Conservation (phyloP, 2,888 invertebrate species). For the Crossocerus cetratus region DNA sequence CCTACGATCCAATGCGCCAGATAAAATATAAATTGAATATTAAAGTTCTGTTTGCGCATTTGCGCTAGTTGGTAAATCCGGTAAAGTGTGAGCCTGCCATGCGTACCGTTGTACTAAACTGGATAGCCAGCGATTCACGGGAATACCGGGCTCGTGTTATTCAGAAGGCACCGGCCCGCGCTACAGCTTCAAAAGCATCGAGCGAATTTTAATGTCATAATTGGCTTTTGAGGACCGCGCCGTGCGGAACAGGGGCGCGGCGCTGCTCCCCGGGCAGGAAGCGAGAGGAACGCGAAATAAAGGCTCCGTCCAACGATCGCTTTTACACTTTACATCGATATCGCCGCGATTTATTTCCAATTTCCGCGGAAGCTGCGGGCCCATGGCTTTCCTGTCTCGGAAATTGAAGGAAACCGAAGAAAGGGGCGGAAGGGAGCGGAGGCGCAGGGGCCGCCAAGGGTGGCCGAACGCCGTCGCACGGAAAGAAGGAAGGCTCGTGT, state of each 20-base stretch:
- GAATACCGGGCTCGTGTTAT: too few species aligned
- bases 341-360: conserved; percentile 44
- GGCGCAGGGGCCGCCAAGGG: conserved; percentile 18
- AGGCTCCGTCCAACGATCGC: neutral
- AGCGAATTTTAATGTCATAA: neutral
- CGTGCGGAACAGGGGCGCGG: neutral
- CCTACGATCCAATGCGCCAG: too few species aligned
- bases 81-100: too few species aligned
- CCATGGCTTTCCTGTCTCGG: conserved; percentile 26
- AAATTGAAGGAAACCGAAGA: conserved; percentile 47
- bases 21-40: too few species aligned
- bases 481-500: conserved; percentile 49
- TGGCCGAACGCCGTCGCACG: neutral
- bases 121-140: too few species aligned
- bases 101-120: too few species aligned
- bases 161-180: too few species aligned
- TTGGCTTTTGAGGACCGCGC: neutral
- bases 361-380: conserved; percentile 26
- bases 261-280: neutral
- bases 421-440: conserved; percentile 14
- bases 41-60: too few species aligned
- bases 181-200: too few species aligned
- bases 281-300: neutral
- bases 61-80: too few species aligned
- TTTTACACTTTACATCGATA: conserved; percentile 28